These are phyloP conservation scores for Patiria miniata DNA, from an alignment of 35 echinoderm and acorn worm genomes.

Conservation along the genomic window DNA sequence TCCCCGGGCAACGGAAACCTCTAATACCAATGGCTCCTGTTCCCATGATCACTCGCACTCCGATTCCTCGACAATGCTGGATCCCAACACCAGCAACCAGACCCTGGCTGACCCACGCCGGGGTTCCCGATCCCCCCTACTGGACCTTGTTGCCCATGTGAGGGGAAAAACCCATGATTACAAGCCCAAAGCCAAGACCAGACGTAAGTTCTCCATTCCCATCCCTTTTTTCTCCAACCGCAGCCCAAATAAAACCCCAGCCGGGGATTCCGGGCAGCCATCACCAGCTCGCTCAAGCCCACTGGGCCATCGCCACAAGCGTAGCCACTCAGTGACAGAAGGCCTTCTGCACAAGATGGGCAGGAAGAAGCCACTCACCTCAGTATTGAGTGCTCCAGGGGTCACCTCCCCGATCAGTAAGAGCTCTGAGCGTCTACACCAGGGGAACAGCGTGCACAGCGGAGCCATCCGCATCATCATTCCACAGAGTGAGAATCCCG, in stretches of 20 bases:
- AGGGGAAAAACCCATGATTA: background rate
- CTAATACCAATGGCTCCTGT: background rate
- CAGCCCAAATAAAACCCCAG: constrained; percentile 1
- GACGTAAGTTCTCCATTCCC: constrained; percentile 34
- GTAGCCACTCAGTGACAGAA: constrained; percentile 21
- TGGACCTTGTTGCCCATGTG: constrained; percentile 17
- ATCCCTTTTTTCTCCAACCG: background rate
- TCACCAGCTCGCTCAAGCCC: background rate
- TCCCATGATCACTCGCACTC: background rate
- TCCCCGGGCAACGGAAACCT: background rate
- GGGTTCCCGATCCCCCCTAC: constrained; percentile 58
- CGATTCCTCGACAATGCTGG: background rate
- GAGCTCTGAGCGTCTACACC: background rate
- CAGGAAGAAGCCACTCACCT: background rate
- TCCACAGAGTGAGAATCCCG: background rate
- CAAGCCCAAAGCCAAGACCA: background rate
- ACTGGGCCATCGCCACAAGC: background rate
- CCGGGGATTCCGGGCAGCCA: background rate
- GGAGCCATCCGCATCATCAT: background rate
- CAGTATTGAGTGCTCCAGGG: background rate
- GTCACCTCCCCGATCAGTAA: background rate
- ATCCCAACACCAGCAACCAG: background rate
- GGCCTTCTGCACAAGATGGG: constrained; percentile 4
- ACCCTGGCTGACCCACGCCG: constrained; percentile 44
- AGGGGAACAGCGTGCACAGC: background rate